Evolutionary conservation across 2,113 vertebrate genomes (phyloP).

Genomic region (Nothobranchius furzeri): DNA sequence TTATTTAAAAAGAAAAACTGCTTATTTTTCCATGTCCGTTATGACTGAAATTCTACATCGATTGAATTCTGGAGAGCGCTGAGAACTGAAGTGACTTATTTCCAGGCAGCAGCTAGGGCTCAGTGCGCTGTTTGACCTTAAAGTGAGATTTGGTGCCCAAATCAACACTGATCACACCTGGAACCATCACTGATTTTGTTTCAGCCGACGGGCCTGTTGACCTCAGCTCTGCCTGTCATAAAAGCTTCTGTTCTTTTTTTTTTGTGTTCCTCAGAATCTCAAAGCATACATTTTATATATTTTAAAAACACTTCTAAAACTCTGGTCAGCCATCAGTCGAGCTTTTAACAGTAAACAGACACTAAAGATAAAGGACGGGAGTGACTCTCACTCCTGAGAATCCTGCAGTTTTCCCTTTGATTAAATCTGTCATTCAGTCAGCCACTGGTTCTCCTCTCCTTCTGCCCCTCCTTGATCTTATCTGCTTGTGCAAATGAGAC

Average conservation of each 20-base stretch:
- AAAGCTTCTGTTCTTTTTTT: too few species aligned
- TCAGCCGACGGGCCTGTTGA: constrained; percentile 1
- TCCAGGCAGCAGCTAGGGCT: neutral
- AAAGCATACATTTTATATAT: too few species aligned
- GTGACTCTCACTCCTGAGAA: constrained; percentile 40
- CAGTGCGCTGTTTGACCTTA: neutral
- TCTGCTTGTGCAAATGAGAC: constrained; percentile 56
- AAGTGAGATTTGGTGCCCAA: constrained; percentile 4
- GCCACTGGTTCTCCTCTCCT: constrained; percentile 25
- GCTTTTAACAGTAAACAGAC: constrained; percentile 3
- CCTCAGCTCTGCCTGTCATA: neutral
- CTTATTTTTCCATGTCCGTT: too few species aligned
- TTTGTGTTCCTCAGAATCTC: too few species aligned
- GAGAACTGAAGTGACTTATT: neutral
- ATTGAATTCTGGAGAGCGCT: too few species aligned
- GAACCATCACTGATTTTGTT: constrained; percentile 1
- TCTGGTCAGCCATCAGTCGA: constrained; percentile 6
- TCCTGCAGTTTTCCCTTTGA: constrained; percentile 57
- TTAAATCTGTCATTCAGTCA: constrained; percentile 55
- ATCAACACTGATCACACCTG: neutral
- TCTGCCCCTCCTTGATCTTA: constrained; percentile 46
- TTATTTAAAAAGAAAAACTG: too few species aligned
- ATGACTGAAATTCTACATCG: too few species aligned
- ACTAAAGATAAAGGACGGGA: constrained; percentile 27
- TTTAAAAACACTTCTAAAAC: too few species aligned